Evolutionary conservation across 2,113 vertebrate species (phyloP), one percentile per base, ranked within the genome.

Genomic region (Serilophus lunatus): DNA sequence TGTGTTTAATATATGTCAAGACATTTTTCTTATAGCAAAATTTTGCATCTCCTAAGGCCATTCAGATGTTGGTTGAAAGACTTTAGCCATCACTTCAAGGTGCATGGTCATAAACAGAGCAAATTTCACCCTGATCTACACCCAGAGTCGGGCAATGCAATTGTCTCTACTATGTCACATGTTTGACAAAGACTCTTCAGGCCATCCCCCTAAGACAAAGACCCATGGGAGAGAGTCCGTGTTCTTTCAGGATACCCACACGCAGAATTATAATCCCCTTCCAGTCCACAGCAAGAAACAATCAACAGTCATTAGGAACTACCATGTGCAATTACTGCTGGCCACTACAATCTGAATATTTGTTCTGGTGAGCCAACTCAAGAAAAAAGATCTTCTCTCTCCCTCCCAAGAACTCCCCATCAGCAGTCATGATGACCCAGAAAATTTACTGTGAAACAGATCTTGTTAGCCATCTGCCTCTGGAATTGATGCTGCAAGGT

Each of bases 121-220:
- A 63, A 18, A 45, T 31, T 38, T 19, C 16, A 50, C 16, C n/a
- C 28, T 71, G 53, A 22, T 51, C n/a, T 40, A 28, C 0, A 0
- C 18, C 38, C 45, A 65, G 69, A 78, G 25, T 7, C 40, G 33
- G 54, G 69, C 19, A 49, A 60, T 18, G 2, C 0, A 0, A 24
- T 35, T 13, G 7, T 61, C 9, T 36, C 54, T 59, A 28, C 16
- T 20, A 12, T 29, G 33, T 25, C 11, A 5, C 15, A 10, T 38
- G 6, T 74, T 57, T 78, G 36, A 78, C 17, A 77, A 13, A 50
- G 25, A 44, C 3, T 75, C 33, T 88, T 69, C 25, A 71, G 33
- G 26, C 11, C 7, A 54, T 28, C 69, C 36, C 14, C 16, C 7
- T 45, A 82, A 78, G n/a, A 36, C 22, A 25, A 92, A 65, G 50